These are phyloP conservation scores for Ctenopoma kingsleyae DNA, from an alignment of 2,797 vertebrate genomes.

Conservation along the genomic window DNA sequence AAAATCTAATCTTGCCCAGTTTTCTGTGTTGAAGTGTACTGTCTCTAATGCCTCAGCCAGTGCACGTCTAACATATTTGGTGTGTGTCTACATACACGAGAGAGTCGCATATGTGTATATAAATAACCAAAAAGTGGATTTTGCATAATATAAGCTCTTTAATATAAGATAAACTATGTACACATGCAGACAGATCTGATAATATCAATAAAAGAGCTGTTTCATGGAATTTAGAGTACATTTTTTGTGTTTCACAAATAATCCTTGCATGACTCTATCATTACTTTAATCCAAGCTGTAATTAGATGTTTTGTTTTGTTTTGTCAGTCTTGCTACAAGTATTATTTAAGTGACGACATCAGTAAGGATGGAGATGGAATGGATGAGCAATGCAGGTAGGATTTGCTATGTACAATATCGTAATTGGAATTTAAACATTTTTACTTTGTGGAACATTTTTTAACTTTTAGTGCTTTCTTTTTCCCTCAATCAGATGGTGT, in stretches of 20 bases:
- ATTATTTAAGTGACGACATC: slow-evolving; percentile 99
- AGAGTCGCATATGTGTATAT: too few relatives aligned
- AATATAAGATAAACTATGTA: too few relatives aligned
- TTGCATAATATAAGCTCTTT: too few relatives aligned
- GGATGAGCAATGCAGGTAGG: slow-evolving; percentile 98
- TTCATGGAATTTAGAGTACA: too few relatives aligned
- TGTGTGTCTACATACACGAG: too few relatives aligned
- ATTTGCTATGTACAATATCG: background rate
- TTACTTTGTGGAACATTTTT: background rate
- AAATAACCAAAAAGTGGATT: too few relatives aligned
- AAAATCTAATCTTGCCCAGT: background rate
- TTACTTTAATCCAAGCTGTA: slow-evolving; percentile 1
- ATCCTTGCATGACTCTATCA: too few relatives aligned
- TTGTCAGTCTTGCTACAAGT: slow-evolving; percentile 94
- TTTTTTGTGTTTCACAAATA: too few relatives aligned
- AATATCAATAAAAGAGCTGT: too few relatives aligned
- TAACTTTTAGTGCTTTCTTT: background rate
- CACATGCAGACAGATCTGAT: too few relatives aligned
- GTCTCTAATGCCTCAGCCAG: too few relatives aligned
- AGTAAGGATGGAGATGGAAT: slow-evolving; percentile 97
- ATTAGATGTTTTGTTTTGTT: slow-evolving; percentile 48
- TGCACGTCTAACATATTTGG: too few relatives aligned
- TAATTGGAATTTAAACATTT: background rate
- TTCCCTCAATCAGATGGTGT: slow-evolving; percentile 90
- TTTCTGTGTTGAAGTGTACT: background rate